Percentiles rank a stretch among this genome's conserved stretches.
Conservation (phyloP, 2,113 vertebrate species). For the Centropus unirufus region DNA sequence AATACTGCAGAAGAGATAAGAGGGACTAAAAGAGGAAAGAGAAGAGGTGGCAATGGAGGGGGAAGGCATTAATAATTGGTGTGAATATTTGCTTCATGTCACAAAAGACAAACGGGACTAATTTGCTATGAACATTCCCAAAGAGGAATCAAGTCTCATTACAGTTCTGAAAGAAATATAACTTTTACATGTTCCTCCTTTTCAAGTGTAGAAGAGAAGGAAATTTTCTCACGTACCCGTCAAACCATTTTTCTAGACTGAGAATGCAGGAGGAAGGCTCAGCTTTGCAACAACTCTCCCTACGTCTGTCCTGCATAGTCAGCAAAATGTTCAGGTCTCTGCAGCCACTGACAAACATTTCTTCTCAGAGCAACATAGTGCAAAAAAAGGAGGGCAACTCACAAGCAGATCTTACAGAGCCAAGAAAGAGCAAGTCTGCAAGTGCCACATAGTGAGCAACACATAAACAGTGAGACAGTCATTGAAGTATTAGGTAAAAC, state of each 20-base stretch:
- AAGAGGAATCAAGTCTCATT: neutral
- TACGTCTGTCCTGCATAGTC: neutral
- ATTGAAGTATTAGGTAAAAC: neutral
- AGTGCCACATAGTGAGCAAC: neutral
- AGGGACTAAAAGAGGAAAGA: neutral
- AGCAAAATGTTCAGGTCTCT: neutral
- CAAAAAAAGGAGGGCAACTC: neutral
- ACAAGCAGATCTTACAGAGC: neutral
- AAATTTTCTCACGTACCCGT: neutral
- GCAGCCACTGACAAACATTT: neutral
- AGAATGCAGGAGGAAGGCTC: neutral
- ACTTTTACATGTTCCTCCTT: neutral
- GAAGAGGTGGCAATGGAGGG: neutral
- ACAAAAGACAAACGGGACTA: conserved; percentile 58
- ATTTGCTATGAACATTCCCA: conserved; percentile 34
- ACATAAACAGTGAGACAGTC: neutral
- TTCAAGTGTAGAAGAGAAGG: neutral
- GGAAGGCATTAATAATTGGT: neutral
- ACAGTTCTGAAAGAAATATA: neutral
- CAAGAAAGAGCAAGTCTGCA: neutral
- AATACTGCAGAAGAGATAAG: conserved; percentile 1
- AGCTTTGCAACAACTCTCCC: neutral
- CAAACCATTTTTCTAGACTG: neutral
- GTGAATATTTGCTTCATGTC: conserved; percentile 7
- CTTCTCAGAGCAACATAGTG: neutral